phyloP scores from a whole-genome alignment of 1,140 invertebrate species.

The Euglossa dilemma region DNA sequence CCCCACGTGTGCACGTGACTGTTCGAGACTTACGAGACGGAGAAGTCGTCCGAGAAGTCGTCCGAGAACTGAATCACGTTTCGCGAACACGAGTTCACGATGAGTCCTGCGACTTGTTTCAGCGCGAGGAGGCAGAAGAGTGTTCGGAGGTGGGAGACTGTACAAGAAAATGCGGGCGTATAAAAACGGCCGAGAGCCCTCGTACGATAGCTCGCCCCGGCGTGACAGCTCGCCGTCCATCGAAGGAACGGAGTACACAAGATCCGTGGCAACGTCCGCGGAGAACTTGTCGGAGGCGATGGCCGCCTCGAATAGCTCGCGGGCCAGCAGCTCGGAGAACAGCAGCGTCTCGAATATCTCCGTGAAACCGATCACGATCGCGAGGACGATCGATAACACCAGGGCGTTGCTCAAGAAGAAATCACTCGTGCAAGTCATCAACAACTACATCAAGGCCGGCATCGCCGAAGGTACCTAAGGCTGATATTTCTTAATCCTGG shows the following conservation, averaged over 20 bases:
- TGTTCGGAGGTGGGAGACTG: not conserved
- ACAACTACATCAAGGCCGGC: conserved; percentile 66
- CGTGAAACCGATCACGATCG: conserved; percentile 25
- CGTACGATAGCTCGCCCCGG: not conserved
- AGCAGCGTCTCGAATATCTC: conserved; percentile 54
- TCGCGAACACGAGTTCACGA: not conserved
- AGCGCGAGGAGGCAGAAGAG: not conserved
- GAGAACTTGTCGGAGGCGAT: conserved; percentile 44
- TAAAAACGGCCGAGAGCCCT: conserved; percentile 5
- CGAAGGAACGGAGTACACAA: conserved; percentile 25
- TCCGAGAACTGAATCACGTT: not conserved
- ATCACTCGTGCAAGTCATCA: conserved; percentile 64
- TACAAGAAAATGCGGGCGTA: conserved; percentile 20
- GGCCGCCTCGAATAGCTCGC: conserved; percentile 40
- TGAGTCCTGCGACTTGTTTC: not conserved
- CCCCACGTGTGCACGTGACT: no score
- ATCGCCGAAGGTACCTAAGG: conserved; percentile 61
- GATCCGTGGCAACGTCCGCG: conserved; percentile 46
- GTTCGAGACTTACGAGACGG: not conserved
- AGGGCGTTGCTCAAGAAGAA: conserved; percentile 52
- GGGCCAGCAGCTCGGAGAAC: conserved; percentile 22
- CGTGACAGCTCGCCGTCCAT: conserved; percentile 33
- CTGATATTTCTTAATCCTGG: not conserved
- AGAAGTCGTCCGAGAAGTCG: no score
- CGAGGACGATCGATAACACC: conserved; percentile 44